Conservation (phyloP, 2,888 invertebrate genomes). For the Oligia strigilis region DNA sequence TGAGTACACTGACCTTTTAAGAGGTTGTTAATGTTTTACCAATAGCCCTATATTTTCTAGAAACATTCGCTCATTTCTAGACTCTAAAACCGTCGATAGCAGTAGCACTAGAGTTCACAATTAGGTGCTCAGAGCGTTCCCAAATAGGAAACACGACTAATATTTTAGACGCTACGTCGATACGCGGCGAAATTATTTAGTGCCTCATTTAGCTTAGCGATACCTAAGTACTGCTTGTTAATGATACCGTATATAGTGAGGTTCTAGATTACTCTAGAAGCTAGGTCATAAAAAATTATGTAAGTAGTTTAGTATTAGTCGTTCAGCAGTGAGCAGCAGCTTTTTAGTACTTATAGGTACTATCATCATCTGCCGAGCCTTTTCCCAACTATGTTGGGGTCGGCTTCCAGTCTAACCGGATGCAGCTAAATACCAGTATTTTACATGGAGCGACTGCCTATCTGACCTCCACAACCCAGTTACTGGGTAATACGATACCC, state of each 20-base stretch:
- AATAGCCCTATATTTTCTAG: not conserved
- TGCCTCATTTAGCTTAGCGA: constrained; percentile 51
- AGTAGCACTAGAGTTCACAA: constrained; percentile 14
- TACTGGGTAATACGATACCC: no score
- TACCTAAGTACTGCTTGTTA: constrained; percentile 22
- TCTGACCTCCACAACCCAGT: no score
- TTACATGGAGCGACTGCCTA: no score
- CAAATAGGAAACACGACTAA: constrained; percentile 44
- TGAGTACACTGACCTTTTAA: no score
- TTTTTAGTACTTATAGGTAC: no score
- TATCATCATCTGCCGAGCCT: no score
- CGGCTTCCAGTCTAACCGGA: no score
- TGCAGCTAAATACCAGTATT: no score
- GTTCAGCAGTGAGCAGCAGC: no score
- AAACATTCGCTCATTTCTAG: constrained; percentile 6
- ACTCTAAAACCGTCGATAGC: not conserved
- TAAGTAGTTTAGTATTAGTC: no score
- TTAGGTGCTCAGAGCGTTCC: constrained; percentile 27
- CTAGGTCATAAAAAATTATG: not conserved
- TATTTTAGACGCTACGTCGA: constrained; percentile 51
- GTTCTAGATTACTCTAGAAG: constrained; percentile 22
- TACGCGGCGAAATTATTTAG: constrained; percentile 56
- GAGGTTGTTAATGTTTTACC: no score
- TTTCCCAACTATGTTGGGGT: no score
- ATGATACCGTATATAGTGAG: not conserved